Evolutionary conservation across 2,797 vertebrate genomes (phyloP), one percentile per base, ranked within the genome.

Genomic region (Notamacropus eugenii): DNA sequence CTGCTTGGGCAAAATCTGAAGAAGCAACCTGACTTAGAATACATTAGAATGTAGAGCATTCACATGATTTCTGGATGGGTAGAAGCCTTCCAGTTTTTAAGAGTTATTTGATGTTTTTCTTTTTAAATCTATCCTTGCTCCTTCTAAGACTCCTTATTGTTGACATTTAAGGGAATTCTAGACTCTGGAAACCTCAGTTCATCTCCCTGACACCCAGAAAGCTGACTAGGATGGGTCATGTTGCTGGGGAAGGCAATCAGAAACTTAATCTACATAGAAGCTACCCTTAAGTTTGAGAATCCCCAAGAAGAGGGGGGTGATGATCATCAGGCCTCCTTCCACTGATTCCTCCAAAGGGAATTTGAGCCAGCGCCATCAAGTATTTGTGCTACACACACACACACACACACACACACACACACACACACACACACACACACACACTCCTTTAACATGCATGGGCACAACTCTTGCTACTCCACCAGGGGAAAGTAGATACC

Each of bases 331-430:
- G 28, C 28, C 46, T 40, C 57, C 40, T 57, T 40, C 96, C 93
- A 94, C 97, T 95, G 96, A 90, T 93, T 95, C 96, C 96, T 95
- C 90, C 96, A 90, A 55, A 95, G 97, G 96, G 97, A 97, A 98
- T 96, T 97, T 96, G 96, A 97, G 96, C 95, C 93, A 95, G 97
- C 34, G 93, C 95, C 92, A 54, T n/a, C 56, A 95, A 93, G 93
- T 96, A 95, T 93, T 87, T 93, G 92, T 58, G 95, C 29, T 46
- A 46, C 52, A 52, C 52, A 52, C 52, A 52, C 52, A 52, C 50
- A 52, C 50, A 52, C 50, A 52, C 50, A 52, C 3, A 52, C 50
- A 52, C 52, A 52, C 52, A 52, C 52, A 52, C 52, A 52, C 50
- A 52, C 50, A 52, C 50, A 52, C 50, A 52, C 3, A 52, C 52